Conservation (phyloP, 2,797 vertebrate species). For the Eulemur rubriventer region DNA sequence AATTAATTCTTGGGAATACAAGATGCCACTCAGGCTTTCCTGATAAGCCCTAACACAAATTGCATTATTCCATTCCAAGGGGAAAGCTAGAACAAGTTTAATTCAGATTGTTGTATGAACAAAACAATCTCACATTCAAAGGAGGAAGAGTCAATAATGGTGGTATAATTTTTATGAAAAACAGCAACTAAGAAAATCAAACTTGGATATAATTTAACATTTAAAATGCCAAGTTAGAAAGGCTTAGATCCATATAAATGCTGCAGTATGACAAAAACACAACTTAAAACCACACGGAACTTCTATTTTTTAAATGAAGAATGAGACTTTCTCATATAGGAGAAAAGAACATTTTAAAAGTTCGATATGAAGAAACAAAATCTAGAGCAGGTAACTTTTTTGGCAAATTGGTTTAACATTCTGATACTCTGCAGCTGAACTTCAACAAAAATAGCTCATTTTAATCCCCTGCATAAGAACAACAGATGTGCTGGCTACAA, state of each 20-base stretch:
- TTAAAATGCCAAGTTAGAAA: constrained; percentile 1
- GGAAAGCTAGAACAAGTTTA: not conserved
- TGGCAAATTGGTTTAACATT: constrained; percentile 39
- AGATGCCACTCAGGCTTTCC: not conserved
- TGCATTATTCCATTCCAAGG: not conserved
- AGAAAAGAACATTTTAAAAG: constrained; percentile 29
- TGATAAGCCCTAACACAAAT: not conserved
- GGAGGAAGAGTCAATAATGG: not conserved
- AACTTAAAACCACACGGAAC: not conserved
- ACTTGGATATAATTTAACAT: not conserved
- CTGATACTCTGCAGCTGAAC: constrained; percentile 50
- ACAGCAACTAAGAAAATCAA: not conserved
- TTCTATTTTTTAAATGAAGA: not conserved
- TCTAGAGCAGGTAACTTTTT: constrained; percentile 43
- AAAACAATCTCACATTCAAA: constrained; percentile 6
- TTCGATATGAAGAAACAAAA: constrained; percentile 36
- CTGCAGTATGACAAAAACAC: not conserved
- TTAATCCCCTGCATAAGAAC: constrained; percentile 65
- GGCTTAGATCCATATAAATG: not conserved
- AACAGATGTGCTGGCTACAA: constrained; percentile 73
- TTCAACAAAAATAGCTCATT: constrained; percentile 72
- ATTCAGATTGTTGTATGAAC: not conserved
- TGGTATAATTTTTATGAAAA: constrained; percentile 28
- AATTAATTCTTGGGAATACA: constrained; percentile 18
- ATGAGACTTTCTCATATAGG: not conserved